Conservation (phyloP, 2,797 vertebrate genomes). For the Channallabes apus region DNA sequence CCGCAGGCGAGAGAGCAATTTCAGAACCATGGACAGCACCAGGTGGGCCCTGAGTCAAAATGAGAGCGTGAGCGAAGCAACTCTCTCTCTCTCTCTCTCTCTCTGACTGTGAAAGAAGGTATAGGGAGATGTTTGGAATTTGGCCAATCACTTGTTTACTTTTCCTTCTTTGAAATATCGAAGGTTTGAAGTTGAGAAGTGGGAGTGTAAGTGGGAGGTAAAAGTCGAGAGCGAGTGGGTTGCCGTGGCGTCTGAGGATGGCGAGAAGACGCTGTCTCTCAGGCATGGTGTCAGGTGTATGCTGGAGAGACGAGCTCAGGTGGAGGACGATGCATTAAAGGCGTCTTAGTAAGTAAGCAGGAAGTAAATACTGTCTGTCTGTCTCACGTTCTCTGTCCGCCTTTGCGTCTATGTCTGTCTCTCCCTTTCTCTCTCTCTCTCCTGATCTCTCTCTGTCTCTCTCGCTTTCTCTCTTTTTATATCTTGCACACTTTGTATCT, state of each 20-base stretch:
- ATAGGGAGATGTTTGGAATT: too few species aligned
- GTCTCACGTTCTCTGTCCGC: fast-evolving
- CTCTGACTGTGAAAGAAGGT: neutral
- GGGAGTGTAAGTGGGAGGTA: too few species aligned
- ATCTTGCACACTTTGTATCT: neutral
- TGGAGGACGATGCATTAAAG: too few species aligned
- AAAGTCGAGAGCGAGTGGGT: too few species aligned
- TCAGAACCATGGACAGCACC: slow-evolving; percentile 49
- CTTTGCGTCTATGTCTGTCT: neutral
- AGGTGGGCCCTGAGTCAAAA: neutral
- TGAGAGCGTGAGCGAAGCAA: neutral
- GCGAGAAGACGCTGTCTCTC: too few species aligned
- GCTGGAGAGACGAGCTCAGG: too few species aligned
- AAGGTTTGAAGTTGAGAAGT: too few species aligned
- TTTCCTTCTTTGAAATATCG: too few species aligned
- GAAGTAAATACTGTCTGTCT: neutral
- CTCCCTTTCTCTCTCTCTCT: neutral
- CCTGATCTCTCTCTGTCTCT: neutral
- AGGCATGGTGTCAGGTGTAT: too few species aligned
- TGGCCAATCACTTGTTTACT: too few species aligned
- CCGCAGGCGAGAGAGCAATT: neutral
- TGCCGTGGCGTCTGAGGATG: too few species aligned
- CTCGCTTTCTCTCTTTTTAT: neutral
- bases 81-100: neutral
- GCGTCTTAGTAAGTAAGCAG: too few species aligned